Conservation (phyloP, 2,888 invertebrate species). For the Troides aeacus region DNA sequence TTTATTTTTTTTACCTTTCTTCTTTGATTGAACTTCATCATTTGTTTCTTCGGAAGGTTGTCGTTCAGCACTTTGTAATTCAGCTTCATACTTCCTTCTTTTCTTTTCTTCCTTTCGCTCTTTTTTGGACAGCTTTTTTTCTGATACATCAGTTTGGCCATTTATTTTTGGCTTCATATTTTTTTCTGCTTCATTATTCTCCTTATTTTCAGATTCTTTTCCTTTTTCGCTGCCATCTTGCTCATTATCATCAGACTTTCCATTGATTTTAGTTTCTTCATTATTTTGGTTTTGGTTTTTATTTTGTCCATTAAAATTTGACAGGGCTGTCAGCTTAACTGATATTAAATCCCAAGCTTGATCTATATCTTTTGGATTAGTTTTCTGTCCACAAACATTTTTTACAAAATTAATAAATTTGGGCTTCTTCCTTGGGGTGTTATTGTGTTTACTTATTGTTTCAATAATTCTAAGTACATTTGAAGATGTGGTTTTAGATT, state of each 20-base stretch:
- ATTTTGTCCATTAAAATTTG: constrained; percentile 50
- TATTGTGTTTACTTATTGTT: constrained; percentile 84
- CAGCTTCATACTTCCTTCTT: constrained; percentile 71
- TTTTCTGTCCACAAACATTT: constrained; percentile 80
- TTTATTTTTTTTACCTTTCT: constrained; percentile 70
- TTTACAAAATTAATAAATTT: constrained; percentile 90
- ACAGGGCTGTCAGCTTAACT: constrained; percentile 75
- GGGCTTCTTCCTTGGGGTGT: constrained; percentile 91
- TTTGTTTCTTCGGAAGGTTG: constrained; percentile 43
- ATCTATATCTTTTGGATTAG: constrained; percentile 80
- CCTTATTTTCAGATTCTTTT: constrained; percentile 36
- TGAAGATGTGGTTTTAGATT: constrained; percentile 75
- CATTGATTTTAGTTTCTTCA: constrained; percentile 36
- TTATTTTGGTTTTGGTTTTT: constrained; percentile 51
- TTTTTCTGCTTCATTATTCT: constrained; percentile 33
- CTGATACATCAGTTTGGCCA: constrained; percentile 36
- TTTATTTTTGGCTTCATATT: constrained; percentile 33
- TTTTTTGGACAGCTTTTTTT: constrained; percentile 64
- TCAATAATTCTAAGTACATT: constrained; percentile 83
- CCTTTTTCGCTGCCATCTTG: constrained; percentile 38
- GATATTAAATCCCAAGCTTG: constrained; percentile 84
- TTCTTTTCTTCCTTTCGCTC: constrained; percentile 73
- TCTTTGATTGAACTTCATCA: constrained; percentile 43
- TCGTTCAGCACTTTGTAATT: constrained; percentile 61
- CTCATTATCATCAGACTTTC: constrained; percentile 35